A percentile compares a stretch with the other conserved stretches of the same genome.
Evolutionary conservation across 2,797 vertebrate genomes (phyloP).

Genomic region (Pseudochaenichthys georgianus): DNA sequence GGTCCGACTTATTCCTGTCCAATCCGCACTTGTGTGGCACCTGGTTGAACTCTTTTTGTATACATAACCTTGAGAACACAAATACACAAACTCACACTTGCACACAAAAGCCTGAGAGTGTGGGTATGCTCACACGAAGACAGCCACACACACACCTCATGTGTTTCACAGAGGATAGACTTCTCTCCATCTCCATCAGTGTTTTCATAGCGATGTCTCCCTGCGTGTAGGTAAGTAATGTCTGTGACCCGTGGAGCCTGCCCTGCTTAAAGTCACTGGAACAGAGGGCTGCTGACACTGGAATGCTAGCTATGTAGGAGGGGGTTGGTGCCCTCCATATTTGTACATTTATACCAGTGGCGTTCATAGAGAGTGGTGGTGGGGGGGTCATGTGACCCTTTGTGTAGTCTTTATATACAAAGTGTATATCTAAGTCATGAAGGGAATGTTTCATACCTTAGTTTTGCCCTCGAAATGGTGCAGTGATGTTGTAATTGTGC

Average conservation of each 20-base stretch:
- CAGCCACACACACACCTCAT: slow-evolving; percentile 5
- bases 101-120: slow-evolving; percentile 52
- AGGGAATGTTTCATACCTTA: neutral
- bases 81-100: slow-evolving; percentile 75
- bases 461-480: no score
- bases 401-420: slow-evolving; percentile 14
- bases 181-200: slow-evolving; percentile 43
- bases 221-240: slow-evolving; percentile 70
- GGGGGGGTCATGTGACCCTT: neutral
- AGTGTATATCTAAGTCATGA: neutral
- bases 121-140: slow-evolving; percentile 26
- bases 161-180: slow-evolving; percentile 40
- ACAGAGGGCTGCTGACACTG: slow-evolving; percentile 74
- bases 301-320: slow-evolving; percentile 77
- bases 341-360: slow-evolving; percentile 57
- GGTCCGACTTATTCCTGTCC: slow-evolving; percentile 68
- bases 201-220: slow-evolving; percentile 71
- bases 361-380: slow-evolving; percentile 8
- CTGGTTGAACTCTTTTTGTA: slow-evolving; percentile 76
- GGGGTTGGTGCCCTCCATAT: slow-evolving; percentile 56
- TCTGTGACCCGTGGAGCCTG: slow-evolving; percentile 69
- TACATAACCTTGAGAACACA: slow-evolving; percentile 75
- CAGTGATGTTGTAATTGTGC: no score
- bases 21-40: slow-evolving; percentile 72
- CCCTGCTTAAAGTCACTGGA: slow-evolving; percentile 76